A percentile compares a stretch with the other conserved stretches of the same genome.
Conservation (phyloP, 2,113 vertebrate species). For the Chrysemys picta region DNA sequence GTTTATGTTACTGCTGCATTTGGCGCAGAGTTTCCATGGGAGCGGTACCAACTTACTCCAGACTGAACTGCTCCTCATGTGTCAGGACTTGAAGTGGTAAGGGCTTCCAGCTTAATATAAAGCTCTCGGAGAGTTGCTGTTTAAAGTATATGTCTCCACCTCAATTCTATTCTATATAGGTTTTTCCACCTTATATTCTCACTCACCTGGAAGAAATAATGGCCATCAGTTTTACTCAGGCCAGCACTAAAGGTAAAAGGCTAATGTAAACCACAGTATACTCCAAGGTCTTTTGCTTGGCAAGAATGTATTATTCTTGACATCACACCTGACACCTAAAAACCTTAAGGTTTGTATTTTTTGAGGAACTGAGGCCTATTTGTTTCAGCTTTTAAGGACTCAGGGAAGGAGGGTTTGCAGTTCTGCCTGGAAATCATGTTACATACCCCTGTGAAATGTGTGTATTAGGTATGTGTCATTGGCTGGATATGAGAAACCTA, state of each 20-base stretch:
- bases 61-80: neutral
- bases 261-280: fast-evolving
- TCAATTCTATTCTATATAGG: neutral
- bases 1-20: neutral
- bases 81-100: neutral
- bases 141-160: neutral
- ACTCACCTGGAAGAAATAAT: neutral
- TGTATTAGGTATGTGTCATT: neutral
- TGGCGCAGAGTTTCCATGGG: neutral
- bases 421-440: neutral
- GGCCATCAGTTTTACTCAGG: neutral
- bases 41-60: neutral
- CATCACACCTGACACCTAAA: neutral
- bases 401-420: neutral
- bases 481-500: neutral
- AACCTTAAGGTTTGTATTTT: neutral
- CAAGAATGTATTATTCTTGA: neutral
- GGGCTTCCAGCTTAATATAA: neutral
- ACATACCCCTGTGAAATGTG: neutral
- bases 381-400: neutral
- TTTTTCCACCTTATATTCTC: neutral
- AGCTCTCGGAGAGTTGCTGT: neutral
- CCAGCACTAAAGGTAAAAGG: neutral
- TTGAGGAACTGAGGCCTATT: neutral
- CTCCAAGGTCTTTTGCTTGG: neutral